Evolutionary conservation across 1,140 invertebrate genomes (phyloP).

Genomic region (Acromyrmex heyeri): DNA sequence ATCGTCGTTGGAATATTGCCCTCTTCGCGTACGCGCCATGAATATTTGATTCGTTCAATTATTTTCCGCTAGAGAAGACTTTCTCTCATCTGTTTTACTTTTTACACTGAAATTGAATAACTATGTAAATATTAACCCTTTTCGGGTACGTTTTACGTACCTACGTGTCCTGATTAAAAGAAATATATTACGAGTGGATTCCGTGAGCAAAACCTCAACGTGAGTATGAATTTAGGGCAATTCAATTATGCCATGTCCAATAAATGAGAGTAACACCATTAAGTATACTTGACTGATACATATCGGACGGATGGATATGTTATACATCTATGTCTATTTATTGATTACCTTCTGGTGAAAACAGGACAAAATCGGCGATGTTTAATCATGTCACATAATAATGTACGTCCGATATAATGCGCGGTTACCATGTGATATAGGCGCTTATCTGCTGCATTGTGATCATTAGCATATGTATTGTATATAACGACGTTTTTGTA

Average conservation of each 20-base stretch:
- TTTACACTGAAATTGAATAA: neutral
- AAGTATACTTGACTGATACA: slow-evolving; percentile 21
- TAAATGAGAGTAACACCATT: slow-evolving; percentile 17
- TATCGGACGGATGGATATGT: slow-evolving; percentile 21
- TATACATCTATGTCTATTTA: slow-evolving; percentile 31
- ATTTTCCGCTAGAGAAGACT: neutral
- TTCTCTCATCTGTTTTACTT: neutral
- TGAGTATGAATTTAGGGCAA: slow-evolving; percentile 29
- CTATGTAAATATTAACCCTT: neutral
- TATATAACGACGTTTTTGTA: neutral
- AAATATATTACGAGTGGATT: neutral
- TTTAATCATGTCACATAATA: slow-evolving; percentile 23
- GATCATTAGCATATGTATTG: neutral
- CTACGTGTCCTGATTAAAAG: neutral
- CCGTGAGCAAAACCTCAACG: neutral
- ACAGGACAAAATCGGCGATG: slow-evolving; percentile 14
- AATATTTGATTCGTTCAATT: slow-evolving; percentile 21
- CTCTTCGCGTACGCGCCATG: neutral
- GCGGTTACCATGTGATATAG: slow-evolving; percentile 5
- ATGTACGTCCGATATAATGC: slow-evolving; percentile 32
- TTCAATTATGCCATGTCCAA: slow-evolving; percentile 11
- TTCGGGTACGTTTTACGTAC: neutral
- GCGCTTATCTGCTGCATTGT: neutral
- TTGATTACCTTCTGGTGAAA: slow-evolving; percentile 29
- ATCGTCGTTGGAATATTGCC: neutral